Evolutionary conservation across 2,797 vertebrate genomes (phyloP).

Genomic region (Phoebastria nigripes): DNA sequence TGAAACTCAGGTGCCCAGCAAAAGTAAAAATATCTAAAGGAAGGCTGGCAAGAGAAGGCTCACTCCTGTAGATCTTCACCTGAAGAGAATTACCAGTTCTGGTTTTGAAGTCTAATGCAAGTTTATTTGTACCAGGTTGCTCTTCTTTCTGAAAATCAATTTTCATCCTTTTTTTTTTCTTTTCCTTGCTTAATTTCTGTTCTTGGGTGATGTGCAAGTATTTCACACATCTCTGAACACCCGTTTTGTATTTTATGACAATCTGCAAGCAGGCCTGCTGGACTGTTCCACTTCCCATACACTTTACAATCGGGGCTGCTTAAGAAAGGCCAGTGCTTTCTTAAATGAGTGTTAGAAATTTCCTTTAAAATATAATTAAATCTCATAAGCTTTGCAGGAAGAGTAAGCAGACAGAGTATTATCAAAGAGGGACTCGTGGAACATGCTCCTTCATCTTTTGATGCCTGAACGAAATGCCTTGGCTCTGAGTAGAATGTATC

Average conservation of each 20-base stretch:
- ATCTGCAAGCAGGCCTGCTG: neutral
- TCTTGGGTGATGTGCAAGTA: neutral
- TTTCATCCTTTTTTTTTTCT: neutral
- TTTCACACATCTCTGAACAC: neutral
- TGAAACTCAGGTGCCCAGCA: neutral
- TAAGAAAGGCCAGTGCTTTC: neutral
- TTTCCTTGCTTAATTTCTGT: neutral
- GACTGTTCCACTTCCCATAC: neutral
- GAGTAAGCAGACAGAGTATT: neutral
- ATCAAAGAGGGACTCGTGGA: neutral
- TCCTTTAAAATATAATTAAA: neutral
- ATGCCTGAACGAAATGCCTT: neutral
- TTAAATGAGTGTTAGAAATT: neutral
- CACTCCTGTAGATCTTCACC: neutral
- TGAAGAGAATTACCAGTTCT: neutral
- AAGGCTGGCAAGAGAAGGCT: neutral
- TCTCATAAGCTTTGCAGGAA: neutral
- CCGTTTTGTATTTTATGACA: neutral
- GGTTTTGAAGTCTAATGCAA: neutral
- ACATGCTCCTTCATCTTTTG: neutral
- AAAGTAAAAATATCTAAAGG: neutral
- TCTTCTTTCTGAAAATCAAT: neutral
- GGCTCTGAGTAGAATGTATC: neutral
- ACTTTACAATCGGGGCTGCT: neutral
- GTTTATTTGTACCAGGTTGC: neutral